Percentiles rank a stretch among this genome's conserved stretches.
Evolutionary conservation across 2,113 vertebrate genomes (phyloP).

Genomic region (Stegastes partitus): DNA sequence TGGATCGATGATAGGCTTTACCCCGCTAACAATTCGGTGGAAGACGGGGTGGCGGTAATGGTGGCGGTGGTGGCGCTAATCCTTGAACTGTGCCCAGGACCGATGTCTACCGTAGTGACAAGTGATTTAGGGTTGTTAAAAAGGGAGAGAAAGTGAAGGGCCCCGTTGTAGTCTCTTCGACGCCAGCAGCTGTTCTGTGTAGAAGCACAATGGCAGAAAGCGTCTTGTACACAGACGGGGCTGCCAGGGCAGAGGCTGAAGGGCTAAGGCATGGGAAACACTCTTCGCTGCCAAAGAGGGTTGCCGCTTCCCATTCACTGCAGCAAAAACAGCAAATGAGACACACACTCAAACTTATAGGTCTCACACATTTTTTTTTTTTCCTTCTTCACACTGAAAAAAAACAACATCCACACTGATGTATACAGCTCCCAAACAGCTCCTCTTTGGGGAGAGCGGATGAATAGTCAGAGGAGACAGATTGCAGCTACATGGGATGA

Average conservation of each 20-base stretch:
- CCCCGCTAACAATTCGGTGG: slow-evolving; percentile 52
- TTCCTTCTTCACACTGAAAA: slow-evolving; percentile 49
- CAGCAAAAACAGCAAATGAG: slow-evolving; percentile 83
- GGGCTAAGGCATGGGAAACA: slow-evolving; percentile 94
- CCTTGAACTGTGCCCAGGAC: slow-evolving; percentile 72
- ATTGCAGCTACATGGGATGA: slow-evolving; percentile 66
- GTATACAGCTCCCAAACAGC: slow-evolving; percentile 57
- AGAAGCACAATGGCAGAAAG: slow-evolving; percentile 92
- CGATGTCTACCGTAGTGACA: slow-evolving; percentile 59
- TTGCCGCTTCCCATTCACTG: slow-evolving; percentile 91
- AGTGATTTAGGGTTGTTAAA: slow-evolving; percentile 71
- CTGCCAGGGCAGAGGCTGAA: slow-evolving; percentile 89
- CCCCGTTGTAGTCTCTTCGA: slow-evolving; percentile 88
- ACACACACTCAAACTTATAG: slow-evolving; percentile 66
- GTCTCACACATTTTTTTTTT: slow-evolving; percentile 69
- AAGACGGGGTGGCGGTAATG: too few relatives aligned
- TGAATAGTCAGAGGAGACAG: slow-evolving; percentile 62
- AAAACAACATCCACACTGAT: slow-evolving; percentile 64
- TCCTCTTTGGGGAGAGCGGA: slow-evolving; percentile 50
- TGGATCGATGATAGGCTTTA: slow-evolving; percentile 60
- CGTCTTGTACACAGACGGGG: slow-evolving; percentile 91
- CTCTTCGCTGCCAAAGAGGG: slow-evolving; percentile 92
- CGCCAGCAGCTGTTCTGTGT: slow-evolving; percentile 92
- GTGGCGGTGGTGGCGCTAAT: slow-evolving; percentile 63
- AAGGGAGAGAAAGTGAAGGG: slow-evolving; percentile 73